phyloP scores from a whole-genome alignment of 2,113 vertebrate genomes.

The Girardinichthys multiradiatus region DNA sequence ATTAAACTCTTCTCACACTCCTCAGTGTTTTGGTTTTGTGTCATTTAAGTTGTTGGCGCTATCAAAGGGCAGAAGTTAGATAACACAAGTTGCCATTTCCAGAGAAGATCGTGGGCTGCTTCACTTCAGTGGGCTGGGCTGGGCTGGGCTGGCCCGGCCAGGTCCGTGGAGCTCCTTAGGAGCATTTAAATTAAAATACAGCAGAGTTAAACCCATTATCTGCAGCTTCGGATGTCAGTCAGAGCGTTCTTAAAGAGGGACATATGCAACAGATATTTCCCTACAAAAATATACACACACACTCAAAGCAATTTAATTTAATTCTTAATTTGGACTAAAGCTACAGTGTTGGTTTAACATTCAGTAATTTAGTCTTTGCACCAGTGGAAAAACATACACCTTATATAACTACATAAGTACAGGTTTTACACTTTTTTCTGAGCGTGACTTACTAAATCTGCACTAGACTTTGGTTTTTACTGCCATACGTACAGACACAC shows the following conservation, averaged over 20 bases:
- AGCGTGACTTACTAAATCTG: constrained; percentile 68
- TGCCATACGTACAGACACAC: constrained; percentile 49
- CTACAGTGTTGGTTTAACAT: constrained; percentile 30
- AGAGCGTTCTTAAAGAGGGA: background rate
- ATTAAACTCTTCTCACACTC: background rate
- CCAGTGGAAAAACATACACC: constrained; percentile 62
- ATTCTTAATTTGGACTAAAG: constrained; percentile 37
- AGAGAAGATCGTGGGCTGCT: constrained; percentile 5
- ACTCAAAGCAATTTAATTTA: constrained; percentile 40
- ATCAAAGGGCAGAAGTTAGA: constrained; percentile 10
- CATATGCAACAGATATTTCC: background rate
- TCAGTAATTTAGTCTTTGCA: constrained; percentile 61
- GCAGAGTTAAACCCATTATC: background rate
- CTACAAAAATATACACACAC: constrained; percentile 34
- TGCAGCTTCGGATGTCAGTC: background rate
- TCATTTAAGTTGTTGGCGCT: constrained; percentile 20
- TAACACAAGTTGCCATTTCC: constrained; percentile 10
- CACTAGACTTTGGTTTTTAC: constrained; percentile 30
- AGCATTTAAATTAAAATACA: constrained; percentile 10
- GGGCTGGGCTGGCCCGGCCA: too few relatives aligned
- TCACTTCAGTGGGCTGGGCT: constrained; percentile 8
- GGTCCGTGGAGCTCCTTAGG: background rate
- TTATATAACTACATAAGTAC: constrained; percentile 57
- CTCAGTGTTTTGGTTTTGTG: constrained; percentile 12
- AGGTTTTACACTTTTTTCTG: constrained; percentile 34